phyloP scores from a whole-genome alignment of 2,113 vertebrate species.

The Nycticryphes semicollaris region DNA sequence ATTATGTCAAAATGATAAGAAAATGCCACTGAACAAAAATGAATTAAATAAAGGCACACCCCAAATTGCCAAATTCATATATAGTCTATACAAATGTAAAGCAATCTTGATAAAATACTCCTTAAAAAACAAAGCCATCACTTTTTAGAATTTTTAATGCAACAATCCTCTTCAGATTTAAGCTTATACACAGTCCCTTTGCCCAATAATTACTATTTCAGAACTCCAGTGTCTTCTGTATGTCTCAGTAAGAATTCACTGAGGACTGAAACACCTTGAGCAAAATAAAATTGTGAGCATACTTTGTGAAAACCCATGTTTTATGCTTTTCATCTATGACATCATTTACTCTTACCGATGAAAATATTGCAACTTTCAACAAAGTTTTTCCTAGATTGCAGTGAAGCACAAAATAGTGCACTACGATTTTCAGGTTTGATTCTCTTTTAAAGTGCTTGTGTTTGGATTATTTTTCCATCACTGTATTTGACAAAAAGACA shows the following conservation, averaged over 20 bases:
- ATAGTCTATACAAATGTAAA: not conserved
- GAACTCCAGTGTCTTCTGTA: not conserved
- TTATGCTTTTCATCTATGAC: not conserved
- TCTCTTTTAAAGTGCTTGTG: not conserved
- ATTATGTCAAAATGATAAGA: not conserved
- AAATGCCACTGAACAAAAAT: not conserved
- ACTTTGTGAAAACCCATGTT: not conserved
- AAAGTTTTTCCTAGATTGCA: not conserved
- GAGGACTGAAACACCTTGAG: not conserved
- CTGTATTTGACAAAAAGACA: not conserved
- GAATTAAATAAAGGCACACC: not conserved
- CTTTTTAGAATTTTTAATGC: not conserved
- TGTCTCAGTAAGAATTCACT: not conserved
- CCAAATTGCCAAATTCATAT: not conserved
- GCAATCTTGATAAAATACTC: not conserved
- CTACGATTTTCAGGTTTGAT: not conserved
- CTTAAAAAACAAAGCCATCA: not conserved
- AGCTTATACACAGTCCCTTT: not conserved
- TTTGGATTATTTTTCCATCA: not conserved
- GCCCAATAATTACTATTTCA: not conserved
- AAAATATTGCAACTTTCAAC: not conserved
- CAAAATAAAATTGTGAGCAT: not conserved
- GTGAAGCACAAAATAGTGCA: not conserved
- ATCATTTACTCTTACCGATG: not conserved
- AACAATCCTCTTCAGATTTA: not conserved